These are phyloP conservation scores for Volucella inanis DNA, from an alignment of 2,888 invertebrate species.

Conservation along the genomic window DNA sequence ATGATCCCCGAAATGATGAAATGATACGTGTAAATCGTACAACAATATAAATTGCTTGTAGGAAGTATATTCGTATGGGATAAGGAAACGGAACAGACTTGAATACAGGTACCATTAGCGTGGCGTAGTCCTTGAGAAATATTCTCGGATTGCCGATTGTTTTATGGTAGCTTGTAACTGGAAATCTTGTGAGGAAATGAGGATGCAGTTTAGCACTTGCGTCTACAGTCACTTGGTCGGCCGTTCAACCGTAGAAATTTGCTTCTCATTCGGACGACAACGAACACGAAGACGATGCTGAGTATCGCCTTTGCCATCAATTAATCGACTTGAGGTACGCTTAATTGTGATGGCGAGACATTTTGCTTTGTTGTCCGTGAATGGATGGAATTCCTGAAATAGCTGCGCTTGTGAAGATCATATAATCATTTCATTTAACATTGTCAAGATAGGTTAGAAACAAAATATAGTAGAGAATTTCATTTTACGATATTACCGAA, in stretches of 20 bases:
- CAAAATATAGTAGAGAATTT: too few species aligned
- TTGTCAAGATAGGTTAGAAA: too few species aligned
- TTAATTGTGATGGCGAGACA: slow-evolving; percentile 26
- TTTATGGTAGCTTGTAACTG: background rate
- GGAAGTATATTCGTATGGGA: slow-evolving; percentile 30
- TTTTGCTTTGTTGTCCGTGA: slow-evolving; percentile 10
- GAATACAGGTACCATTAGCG: background rate
- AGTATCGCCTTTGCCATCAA: slow-evolving; percentile 33
- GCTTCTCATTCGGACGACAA: background rate
- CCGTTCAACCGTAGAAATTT: slow-evolving; percentile 42
- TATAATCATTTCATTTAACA: too few species aligned
- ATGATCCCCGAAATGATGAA: slow-evolving; percentile 39
- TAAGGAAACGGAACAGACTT: slow-evolving; percentile 55
- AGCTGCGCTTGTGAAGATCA: too few species aligned
- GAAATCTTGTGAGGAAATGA: slow-evolving; percentile 3
- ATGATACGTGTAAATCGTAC: slow-evolving; percentile 13
- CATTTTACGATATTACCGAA: too few species aligned
- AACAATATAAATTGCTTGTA: slow-evolving; percentile 3
- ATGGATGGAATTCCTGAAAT: background rate
- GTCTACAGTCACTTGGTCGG: slow-evolving; percentile 31
- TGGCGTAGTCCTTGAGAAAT: slow-evolving; percentile 30
- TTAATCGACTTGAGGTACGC: slow-evolving; percentile 42
- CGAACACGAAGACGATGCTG: background rate
- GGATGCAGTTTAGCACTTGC: slow-evolving; percentile 3
- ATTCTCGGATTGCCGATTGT: slow-evolving; percentile 11